phyloP scores from a whole-genome alignment of 2,797 vertebrate species.

The Menidia menidia region DNA sequence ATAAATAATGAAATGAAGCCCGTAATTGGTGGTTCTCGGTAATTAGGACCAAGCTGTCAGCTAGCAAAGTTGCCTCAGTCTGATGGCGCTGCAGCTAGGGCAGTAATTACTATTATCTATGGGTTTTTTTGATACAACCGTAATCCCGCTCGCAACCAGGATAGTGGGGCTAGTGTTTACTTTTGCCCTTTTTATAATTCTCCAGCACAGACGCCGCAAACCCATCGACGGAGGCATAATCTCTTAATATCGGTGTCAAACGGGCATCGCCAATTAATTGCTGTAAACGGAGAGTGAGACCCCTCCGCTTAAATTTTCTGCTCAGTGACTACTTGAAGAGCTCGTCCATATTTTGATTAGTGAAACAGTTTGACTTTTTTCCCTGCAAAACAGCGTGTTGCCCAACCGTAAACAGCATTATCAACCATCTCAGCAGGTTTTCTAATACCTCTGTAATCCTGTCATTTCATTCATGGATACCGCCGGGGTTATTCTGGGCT shows the following conservation, averaged over 20 bases:
- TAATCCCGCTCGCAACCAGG: slow-evolving; percentile 71
- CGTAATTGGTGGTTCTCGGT: slow-evolving; percentile 84
- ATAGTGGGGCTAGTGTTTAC: slow-evolving; percentile 63
- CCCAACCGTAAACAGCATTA: slow-evolving; percentile 78
- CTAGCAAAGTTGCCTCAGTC: slow-evolving; percentile 74
- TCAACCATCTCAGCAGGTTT: slow-evolving; percentile 83
- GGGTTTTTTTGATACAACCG: slow-evolving; percentile 82
- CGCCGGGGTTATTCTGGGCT: slow-evolving; percentile 72
- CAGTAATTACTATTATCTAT: slow-evolving; percentile 84
- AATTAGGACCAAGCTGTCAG: slow-evolving; percentile 86
- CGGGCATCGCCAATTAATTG: slow-evolving; percentile 20
- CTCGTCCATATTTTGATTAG: slow-evolving; percentile 80
- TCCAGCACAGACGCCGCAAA: slow-evolving; percentile 40
- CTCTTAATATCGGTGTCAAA: slow-evolving; percentile 35
- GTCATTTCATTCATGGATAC: slow-evolving; percentile 85
- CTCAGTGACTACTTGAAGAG: slow-evolving; percentile 52
- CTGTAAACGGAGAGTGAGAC: slow-evolving; percentile 23
- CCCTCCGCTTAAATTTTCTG: slow-evolving; percentile 58
- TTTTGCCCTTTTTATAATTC: slow-evolving; percentile 53
- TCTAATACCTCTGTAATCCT: slow-evolving; percentile 84
- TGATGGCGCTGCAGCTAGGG: slow-evolving; percentile 70
- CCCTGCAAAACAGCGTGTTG: slow-evolving; percentile 53
- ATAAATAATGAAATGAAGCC: slow-evolving; percentile 85
- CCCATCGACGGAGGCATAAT: slow-evolving; percentile 29
- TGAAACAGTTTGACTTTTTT: slow-evolving; percentile 77